Percentiles rank a stretch among this genome's conserved stretches.
These are phyloP conservation scores for Cordilura impudica DNA, from an alignment of 2,888 invertebrate genomes.

Conservation along the genomic window DNA sequence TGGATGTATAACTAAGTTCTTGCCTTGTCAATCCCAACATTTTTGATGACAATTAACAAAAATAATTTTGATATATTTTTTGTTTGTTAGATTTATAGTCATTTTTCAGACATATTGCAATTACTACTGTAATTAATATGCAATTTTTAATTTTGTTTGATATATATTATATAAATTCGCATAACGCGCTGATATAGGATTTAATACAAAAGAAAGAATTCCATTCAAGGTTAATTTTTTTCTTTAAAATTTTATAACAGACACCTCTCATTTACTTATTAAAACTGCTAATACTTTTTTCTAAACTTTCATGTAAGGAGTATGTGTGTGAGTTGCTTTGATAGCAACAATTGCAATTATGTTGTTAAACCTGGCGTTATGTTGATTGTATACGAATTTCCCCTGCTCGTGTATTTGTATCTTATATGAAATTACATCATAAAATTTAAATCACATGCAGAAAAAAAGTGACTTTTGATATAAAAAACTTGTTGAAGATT, in stretches of 20 bases:
- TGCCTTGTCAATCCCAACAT: no score
- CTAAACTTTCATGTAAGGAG: neutral
- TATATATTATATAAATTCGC: no score
- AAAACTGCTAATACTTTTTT: neutral
- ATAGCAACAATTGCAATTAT: slow-evolving; percentile 25
- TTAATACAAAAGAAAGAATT: no score
- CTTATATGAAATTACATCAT: neutral
- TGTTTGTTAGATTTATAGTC: no score
- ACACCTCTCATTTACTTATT: neutral
- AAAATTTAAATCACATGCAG: neutral
- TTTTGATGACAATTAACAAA: no score
- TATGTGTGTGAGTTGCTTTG: neutral
- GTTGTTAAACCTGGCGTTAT: slow-evolving; percentile 25
- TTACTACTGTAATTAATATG: no score
- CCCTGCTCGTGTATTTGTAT: neutral
- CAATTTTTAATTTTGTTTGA: no score
- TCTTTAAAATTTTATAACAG: neutral
- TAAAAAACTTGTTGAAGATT: no score
- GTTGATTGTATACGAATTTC: neutral
- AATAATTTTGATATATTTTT: no score
- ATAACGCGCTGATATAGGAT: no score
- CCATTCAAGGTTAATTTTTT: no score
- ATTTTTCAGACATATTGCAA: no score
- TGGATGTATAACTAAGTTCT: neutral
- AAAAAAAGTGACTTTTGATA: neutral